Conservation (phyloP, 2,113 vertebrate genomes). For the Shinisaurus crocodilurus region DNA sequence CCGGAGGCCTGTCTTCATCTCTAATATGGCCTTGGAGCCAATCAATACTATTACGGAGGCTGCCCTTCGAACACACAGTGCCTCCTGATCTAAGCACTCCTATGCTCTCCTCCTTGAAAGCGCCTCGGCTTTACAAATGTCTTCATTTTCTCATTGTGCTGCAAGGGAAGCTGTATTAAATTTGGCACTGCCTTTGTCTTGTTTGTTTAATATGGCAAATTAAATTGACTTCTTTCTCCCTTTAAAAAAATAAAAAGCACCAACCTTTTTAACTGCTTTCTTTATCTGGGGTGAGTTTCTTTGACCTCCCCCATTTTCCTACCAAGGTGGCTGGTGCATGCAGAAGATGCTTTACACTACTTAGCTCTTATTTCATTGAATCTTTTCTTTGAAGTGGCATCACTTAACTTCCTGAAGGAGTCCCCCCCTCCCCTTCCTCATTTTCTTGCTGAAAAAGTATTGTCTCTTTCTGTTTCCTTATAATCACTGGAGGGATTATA, state of each 20-base stretch:
- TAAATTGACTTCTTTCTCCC: constrained; percentile 51
- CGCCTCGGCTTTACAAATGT: constrained; percentile 64
- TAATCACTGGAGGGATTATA: constrained; percentile 12
- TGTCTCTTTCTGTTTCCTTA: constrained; percentile 21
- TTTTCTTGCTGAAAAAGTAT: neutral
- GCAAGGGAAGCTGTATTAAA: constrained; percentile 48
- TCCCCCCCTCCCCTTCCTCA: neutral
- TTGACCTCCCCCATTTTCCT: neutral
- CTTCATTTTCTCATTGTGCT: constrained; percentile 67
- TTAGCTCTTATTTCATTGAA: constrained; percentile 10
- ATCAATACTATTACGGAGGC: constrained; percentile 90
- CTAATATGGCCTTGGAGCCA: constrained; percentile 84
- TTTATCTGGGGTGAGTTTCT: constrained; percentile 22
- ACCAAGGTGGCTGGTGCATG: neutral
- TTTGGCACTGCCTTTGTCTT: constrained; percentile 24
- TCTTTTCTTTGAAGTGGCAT: neutral
- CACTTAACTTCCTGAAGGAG: neutral
- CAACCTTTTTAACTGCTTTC: constrained; percentile 37
- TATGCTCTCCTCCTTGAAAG: constrained; percentile 43
- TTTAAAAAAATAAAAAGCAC: neutral
- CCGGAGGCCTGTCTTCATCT: constrained; percentile 84
- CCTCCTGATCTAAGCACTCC: constrained; percentile 78
- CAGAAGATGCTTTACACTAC: neutral
- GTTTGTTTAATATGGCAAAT: constrained; percentile 53
- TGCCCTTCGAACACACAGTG: constrained; percentile 69